phyloP scores from a whole-genome alignment of 2,113 vertebrate species.

The Rhinoderma darwinii region DNA sequence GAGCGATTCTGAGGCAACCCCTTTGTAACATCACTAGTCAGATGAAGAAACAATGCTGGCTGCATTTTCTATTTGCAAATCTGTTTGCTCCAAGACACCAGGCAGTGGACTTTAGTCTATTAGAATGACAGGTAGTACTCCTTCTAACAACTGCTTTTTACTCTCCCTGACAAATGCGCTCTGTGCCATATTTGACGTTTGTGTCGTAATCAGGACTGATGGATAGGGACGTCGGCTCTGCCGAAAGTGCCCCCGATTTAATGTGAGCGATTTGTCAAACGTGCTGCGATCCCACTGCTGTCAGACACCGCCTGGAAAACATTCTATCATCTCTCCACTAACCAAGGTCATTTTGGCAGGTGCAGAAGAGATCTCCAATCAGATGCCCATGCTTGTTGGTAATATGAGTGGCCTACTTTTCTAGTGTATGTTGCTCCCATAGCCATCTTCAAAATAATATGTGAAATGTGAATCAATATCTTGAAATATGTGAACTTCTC shows the following conservation, averaged over 20 bases:
- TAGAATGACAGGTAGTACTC: conserved; percentile 80
- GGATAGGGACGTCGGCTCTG: conserved; percentile 80
- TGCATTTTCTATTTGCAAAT: conserved; percentile 67
- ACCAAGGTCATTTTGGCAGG: conserved; percentile 87
- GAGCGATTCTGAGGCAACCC: no score
- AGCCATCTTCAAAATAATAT: conserved; percentile 40
- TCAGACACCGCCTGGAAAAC: conserved; percentile 73
- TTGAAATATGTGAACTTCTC: neutral
- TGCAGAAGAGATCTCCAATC: conserved; percentile 67
- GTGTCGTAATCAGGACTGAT: conserved; percentile 89
- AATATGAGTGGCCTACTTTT: conserved; percentile 66
- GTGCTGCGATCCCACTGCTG: conserved; percentile 79
- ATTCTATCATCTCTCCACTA: conserved; percentile 80
- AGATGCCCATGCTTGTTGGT: conserved; percentile 68
- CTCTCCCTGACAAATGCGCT: conserved; percentile 81
- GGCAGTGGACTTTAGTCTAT: conserved; percentile 71
- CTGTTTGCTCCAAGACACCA: conserved; percentile 64
- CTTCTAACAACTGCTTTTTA: conserved; percentile 84
- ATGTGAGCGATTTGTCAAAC: conserved; percentile 81
- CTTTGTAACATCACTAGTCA: neutral
- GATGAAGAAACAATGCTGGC: conserved; percentile 55
- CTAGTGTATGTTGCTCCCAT: conserved; percentile 58
- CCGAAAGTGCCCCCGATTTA: conserved; percentile 82
- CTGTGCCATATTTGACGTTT: conserved; percentile 78
- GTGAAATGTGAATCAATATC: neutral